phyloP scores from a whole-genome alignment of 2,888 invertebrate genomes.

The Cyrtodaria siliqua region DNA sequence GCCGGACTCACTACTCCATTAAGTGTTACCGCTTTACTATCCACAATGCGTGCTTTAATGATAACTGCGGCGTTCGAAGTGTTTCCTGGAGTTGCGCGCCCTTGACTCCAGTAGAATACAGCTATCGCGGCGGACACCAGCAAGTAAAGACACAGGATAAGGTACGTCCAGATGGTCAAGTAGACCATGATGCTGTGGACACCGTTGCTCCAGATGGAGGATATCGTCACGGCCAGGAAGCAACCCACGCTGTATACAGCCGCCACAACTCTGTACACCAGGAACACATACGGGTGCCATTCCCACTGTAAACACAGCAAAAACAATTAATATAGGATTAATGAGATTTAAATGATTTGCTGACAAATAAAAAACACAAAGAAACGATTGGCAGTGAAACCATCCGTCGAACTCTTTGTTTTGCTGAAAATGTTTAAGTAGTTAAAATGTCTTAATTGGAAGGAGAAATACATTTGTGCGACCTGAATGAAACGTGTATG shows the following conservation, averaged over 20 bases:
- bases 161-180: constrained; percentile 83
- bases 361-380: too few species aligned
- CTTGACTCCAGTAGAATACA: constrained; percentile 28
- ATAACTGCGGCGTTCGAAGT: too few species aligned
- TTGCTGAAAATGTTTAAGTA: too few species aligned
- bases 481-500: too few species aligned
- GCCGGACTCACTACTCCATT: constrained; percentile 10
- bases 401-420: too few species aligned
- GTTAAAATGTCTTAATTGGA: too few species aligned
- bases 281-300: constrained; percentile 54
- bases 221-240: constrained; percentile 25
- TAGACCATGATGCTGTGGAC: constrained; percentile 69
- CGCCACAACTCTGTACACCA: constrained; percentile 59
- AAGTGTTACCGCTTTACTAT: too few species aligned
- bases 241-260: constrained; percentile 49
- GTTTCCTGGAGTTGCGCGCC: neutral
- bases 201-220: neutral
- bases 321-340: too few species aligned
- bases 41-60: too few species aligned
- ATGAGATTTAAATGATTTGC: too few species aligned
- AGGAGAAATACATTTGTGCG: too few species aligned
- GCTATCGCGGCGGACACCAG: constrained; percentile 53
- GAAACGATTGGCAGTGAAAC: too few species aligned
- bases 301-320: constrained; percentile 65
- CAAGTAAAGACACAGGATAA: constrained; percentile 76